Evolutionary conservation across 2,888 invertebrate species (phyloP).

Genomic region (Hirtodrosophila histrioides): DNA sequence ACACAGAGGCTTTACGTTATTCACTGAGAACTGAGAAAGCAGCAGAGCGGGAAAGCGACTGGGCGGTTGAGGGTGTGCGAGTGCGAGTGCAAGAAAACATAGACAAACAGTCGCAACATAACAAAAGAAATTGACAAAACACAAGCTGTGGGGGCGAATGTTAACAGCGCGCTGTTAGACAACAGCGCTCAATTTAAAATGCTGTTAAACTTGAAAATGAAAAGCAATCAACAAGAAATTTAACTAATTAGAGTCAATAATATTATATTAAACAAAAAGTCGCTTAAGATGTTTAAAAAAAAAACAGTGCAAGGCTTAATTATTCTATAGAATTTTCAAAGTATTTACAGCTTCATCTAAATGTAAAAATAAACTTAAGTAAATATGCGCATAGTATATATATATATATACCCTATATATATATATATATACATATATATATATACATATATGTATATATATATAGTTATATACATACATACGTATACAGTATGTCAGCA

Average conservation of each 20-base stretch:
- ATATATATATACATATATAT: not conserved
- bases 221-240: not conserved
- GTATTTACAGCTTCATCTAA: not conserved
- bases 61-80: slow-evolving; percentile 15
- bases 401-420: not conserved
- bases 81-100: slow-evolving; percentile 51
- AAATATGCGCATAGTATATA: too few relatives aligned
- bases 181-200: slow-evolving; percentile 23
- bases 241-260: slow-evolving; percentile 26
- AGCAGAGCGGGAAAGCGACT: slow-evolving; percentile 3
- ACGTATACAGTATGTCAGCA: too few relatives aligned
- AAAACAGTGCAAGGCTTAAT: too few relatives aligned
- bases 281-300: not conserved
- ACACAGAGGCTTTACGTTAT: slow-evolving; percentile 59
- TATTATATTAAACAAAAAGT: not conserved
- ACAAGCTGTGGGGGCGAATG: slow-evolving; percentile 15
- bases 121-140: slow-evolving; percentile 64
- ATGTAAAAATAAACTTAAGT: not conserved
- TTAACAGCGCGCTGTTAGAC: slow-evolving; percentile 42
- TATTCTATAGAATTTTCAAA: too few relatives aligned
- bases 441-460: not conserved
- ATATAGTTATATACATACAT: not conserved
- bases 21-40: slow-evolving; percentile 31
- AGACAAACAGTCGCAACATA: slow-evolving; percentile 60
- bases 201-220: slow-evolving; percentile 12